A percentile compares a stretch with the other conserved stretches of the same genome.
Conservation (phyloP, 1,140 invertebrate genomes). For the Adelges cooleyi region DNA sequence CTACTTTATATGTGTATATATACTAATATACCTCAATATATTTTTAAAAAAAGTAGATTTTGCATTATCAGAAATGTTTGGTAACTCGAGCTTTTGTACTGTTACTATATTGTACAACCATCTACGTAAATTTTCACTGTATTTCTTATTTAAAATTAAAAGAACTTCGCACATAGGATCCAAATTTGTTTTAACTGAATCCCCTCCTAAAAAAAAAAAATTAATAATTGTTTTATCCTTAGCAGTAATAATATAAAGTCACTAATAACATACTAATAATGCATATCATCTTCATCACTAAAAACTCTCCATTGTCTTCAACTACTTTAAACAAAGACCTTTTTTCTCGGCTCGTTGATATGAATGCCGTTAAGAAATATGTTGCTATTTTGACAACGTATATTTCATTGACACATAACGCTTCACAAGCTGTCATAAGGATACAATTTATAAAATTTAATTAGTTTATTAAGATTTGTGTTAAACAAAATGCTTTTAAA, state of each 20-base stretch:
- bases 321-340: constrained; percentile 5
- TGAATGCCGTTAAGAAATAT: constrained; percentile 6
- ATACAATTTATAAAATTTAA: no score
- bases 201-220: neutral
- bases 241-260: neutral
- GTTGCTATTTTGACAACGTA: constrained; percentile 9
- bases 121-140: constrained; percentile 1
- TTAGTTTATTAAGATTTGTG: no score
- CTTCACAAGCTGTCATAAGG: constrained; percentile 1
- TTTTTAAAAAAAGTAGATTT: constrained; percentile 17
- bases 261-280: constrained; percentile 12
- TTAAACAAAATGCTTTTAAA: neutral
- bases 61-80: constrained; percentile 14
- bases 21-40: neutral
- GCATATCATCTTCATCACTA: constrained; percentile 9
- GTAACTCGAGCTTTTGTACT: constrained; percentile 7
- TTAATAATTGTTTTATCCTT: neutral
- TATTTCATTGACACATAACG: constrained; percentile 20
- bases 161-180: constrained; percentile 22
- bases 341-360: neutral
- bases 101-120: constrained; percentile 2
- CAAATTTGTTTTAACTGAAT: constrained; percentile 17
- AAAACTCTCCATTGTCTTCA: constrained; percentile 17
- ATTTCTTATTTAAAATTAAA: constrained; percentile 6
- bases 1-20: neutral